Conservation (phyloP, 2,113 vertebrate genomes). For the Paedocypris sp. region DNA sequence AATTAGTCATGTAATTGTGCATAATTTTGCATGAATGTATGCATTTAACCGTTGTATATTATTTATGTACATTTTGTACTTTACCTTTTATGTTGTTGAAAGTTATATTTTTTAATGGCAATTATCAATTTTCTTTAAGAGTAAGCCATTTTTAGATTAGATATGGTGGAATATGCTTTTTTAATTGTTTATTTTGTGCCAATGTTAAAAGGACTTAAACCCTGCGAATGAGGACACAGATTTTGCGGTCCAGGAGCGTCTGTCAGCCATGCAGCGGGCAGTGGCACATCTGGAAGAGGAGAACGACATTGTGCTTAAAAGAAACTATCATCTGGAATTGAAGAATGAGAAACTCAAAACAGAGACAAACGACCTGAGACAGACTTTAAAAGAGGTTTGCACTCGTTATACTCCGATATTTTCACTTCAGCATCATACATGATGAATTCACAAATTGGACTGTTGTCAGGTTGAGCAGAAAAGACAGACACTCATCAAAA, state of each 20-base stretch:
- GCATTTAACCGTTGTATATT: no score
- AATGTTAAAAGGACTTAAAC: background rate
- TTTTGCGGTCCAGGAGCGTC: conserved; percentile 22
- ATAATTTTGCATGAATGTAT: no score
- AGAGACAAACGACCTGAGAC: conserved; percentile 43
- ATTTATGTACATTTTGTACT: no score
- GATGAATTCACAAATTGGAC: background rate
- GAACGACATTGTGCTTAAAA: conserved; percentile 39
- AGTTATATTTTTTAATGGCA: no score
- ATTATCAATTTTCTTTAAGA: no score
- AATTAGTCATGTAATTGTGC: no score
- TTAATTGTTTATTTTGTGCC: background rate
- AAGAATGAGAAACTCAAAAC: conserved; percentile 44
- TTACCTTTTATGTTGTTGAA: no score
- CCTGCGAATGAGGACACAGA: background rate
- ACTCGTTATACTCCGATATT: background rate
- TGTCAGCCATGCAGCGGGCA: conserved; percentile 47
- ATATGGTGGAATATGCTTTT: background rate
- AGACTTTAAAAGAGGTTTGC: conserved; percentile 47
- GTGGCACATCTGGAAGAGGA: conserved; percentile 58
- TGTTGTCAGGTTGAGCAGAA: conserved; percentile 46
- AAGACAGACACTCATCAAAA: conserved; percentile 37
- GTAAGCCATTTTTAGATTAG: no score
- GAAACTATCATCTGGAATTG: conserved; percentile 45
- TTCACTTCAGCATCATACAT: background rate